Base-by-base conservation (phyloP, 2,797 vertebrate genomes). In the Triplophysa bombifrons region DNA sequence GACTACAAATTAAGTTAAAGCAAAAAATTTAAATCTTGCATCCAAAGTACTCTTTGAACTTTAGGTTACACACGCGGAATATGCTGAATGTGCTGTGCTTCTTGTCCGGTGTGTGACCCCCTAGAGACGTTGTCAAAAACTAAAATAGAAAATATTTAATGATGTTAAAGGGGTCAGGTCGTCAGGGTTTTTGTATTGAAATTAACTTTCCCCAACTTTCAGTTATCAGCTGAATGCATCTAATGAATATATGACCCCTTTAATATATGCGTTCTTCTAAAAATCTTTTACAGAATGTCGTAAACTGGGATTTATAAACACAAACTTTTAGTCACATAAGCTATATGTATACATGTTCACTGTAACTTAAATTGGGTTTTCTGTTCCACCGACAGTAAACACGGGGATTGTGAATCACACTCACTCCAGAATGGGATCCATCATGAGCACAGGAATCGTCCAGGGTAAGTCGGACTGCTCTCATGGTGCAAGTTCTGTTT, bases 391-490 rank as follows among this genome's bases (percentile, higher is more conserved):
- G 34, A 64, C 92, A 96, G 96, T 96, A 91, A 98, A 97, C 94
- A 95, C 96, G 2, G 96, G 96, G 86, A 97, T 97, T 85, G 96
- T 98, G 90, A 98, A 98, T 92, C 96, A 97, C 91, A 98, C 96
- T 86, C 96, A 96, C 94, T 97, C 96, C 89, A 94, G 96, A 94
- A 96, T 97, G 95, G 96, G 96, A 91, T 98, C 96, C 89, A 98
- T 98, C 90, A 98, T 98, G 96, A 98, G 96, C 93, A 98, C 96
- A 58, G 96, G 96, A 85, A 96, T 98, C 86, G 96, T 97, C 85
- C 96, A 97, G 94, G 96, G 96, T 97, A 92, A 86, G 83, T 11
- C 17, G 2, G 2, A 19, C 17, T 14, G 13, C 48, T 50, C 48
- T 50, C 48, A 50, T 50, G 48, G 44, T 11, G 2, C 12, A 13